Evolutionary conservation across 2,888 invertebrate genomes (phyloP), one percentile per base, ranked within the genome.

Genomic region (Polydrusus cervinus): DNA sequence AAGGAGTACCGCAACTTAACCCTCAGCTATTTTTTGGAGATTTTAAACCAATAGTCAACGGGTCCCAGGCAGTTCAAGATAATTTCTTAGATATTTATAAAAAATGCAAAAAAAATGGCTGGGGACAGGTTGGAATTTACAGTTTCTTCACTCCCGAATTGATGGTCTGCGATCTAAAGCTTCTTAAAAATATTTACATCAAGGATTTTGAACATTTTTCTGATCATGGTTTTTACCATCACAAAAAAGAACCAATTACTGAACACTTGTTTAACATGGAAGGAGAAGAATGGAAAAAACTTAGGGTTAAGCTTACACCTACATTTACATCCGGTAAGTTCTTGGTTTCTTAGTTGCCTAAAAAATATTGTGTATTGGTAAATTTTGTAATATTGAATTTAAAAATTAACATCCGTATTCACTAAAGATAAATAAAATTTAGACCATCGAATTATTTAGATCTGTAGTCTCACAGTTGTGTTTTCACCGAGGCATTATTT

Each of bases 201-300:
- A 69, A 65, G 16, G 75, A 74, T 62, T 76, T 76, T 43, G 43
- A 61, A 10, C 45, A 70, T 61, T 78, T 75, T 38, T 34, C 16
- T 9, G 38, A 18, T 16, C 78, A 73, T 18, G 78, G 67, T 34
- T 13, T 71, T 1, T 60, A 49, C 51, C 38, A 40, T 14, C 66
- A 66, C 49, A 20, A 67, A 53, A 60, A 7, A 6, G 62, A 49
- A 14, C 47, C 43, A 18, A n/a, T 72, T 0, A 49, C 60, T 1
- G 9, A 13, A 5, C 18, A 72, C n/a, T n/a, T 72, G 14, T 72
- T 72, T 49, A 13, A 13, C 18, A n/a, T 67, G 38, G 72, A 72
- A 3, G 72, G 72, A 8, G 25, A 49, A 1, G 51, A 47, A 10
- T 72, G 72, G 72, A 72, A 72, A 34, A 38, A 67, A 13, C 20